Evolutionary conservation across 2,113 vertebrate species (phyloP), one percentile per base, ranked within the genome.

Genomic region (Andinoacara biseriatus): DNA sequence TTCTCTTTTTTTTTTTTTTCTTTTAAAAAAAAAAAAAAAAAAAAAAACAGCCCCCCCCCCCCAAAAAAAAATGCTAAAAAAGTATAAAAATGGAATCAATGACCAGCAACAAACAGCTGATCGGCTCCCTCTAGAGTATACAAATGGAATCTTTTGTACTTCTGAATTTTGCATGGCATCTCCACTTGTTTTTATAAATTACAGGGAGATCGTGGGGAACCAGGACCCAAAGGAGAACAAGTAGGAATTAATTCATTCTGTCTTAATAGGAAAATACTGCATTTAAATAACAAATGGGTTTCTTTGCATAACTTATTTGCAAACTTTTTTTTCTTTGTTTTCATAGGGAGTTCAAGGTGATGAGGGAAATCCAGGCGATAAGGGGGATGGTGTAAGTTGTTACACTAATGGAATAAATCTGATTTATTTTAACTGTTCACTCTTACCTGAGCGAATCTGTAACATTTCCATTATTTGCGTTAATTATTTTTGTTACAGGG

Each of bases 221-320:
- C 88, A 54, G 98, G 98, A 86, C 96, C 97, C 38, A 98, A 97
- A 88, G 98, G 98, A 93, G 97, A 97, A 62, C 97, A 97, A 95
- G 98, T 99, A 89, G 93, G 95, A 93, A 0, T 63, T 18, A 2
- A 61, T 81, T 18, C 7, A 78, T 74, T 40, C 1, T 40, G 2
- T 18, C 14, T 81, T 46, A 76, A 46, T 58, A 18, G 14, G 58
- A 56, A 61, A 33, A 83, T 24, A 24, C 20, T 81, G 24, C 59
- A 60, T 75, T 65, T 49, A 33, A 43, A 82, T 67, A 24, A 60
- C 40, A 57, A 52, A 24, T 20, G 3, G 15, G 26, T 56, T 58
- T 31, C 7, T 82, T 81, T 82, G 31, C 1, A 62, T 77, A 26
- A 52, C 85, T 86, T 4, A 83, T 72, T 76, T 7, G 80, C 40